Evolutionary conservation across 2,888 invertebrate genomes (phyloP).

Genomic region (Drosophila ustulata): DNA sequence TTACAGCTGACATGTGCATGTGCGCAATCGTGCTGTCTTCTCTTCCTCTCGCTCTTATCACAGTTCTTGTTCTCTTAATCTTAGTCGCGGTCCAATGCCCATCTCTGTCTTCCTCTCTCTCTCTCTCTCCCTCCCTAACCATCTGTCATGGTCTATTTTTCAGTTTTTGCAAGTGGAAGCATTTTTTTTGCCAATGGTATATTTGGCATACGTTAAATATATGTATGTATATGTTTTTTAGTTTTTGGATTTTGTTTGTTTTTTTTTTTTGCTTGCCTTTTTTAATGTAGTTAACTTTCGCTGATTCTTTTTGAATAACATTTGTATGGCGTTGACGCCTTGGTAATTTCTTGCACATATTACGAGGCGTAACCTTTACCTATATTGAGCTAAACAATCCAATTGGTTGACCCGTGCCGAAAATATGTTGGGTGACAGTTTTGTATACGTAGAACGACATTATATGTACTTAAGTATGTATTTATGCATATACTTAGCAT

Average conservation of each 20-base stretch:
- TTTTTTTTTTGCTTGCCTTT: not conserved
- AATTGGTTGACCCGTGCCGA: slow-evolving; percentile 7
- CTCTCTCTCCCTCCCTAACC: slow-evolving; percentile 3
- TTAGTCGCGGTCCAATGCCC: not conserved
- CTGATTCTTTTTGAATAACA: slow-evolving; percentile 5
- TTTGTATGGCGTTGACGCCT: slow-evolving; percentile 37
- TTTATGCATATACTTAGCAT: not conserved
- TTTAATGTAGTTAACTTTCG: slow-evolving; percentile 37
- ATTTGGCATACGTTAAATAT: slow-evolving; percentile 70
- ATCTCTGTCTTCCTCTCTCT: not conserved
- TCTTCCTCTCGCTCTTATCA: slow-evolving; percentile 1
- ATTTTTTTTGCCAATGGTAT: slow-evolving; percentile 62
- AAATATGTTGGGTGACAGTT: not conserved
- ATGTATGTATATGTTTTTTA: slow-evolving; percentile 42
- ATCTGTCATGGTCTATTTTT: not conserved
- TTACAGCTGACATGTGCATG: slow-evolving; percentile 45
- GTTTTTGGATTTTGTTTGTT: slow-evolving; percentile 7
- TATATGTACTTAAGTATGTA: not conserved
- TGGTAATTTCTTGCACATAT: slow-evolving; percentile 33
- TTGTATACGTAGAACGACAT: not conserved
- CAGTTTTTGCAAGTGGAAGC: slow-evolving; percentile 64
- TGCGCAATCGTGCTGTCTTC: slow-evolving; percentile 16
- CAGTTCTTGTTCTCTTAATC: not conserved
- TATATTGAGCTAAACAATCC: slow-evolving; percentile 45
- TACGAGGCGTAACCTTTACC: slow-evolving; percentile 74